Base-by-base conservation (phyloP, 2,888 invertebrate species). In the Clusia tigrina region DNA sequence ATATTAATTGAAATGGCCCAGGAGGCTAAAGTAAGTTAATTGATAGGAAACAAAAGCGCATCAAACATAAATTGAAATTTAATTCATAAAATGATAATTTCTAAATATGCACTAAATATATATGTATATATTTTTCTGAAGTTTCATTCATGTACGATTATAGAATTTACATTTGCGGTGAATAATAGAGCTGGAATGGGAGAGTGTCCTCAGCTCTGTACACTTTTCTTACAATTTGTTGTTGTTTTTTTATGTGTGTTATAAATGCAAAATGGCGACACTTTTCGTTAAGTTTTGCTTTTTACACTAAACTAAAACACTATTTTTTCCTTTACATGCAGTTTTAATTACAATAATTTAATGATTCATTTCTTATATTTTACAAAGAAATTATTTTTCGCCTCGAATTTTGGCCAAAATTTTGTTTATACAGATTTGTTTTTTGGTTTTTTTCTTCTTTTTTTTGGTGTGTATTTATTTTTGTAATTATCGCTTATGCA, bases 331-430 rank as follows among this genome's bases (percentile, higher is more conserved):
- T 48, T n/a, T 42, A 15, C n/a, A 17, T 42, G 42, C 48, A 48
- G 32, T 12, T 32, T 32, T 9, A 32, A 32, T 48, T 48, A 42
- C n/a, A 18, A 20, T 20, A 42, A n/a, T 10, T 6, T 42, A 48
- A 6, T 20, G 5, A 22, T 48, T 48, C 32, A 32, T 48, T 48
- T 20, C 18, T 54, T 24, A 46, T 55, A 58, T 70, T 78, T 80
- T 81, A 81, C 81, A 81, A 81, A 81, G 81, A 81, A 81, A 81
- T 81, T 81, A 81, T 80, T 80, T 75, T 77, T 71, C 69, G 76
- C 74, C 76, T 53, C 59, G 54, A 55, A 32, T 62, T 66, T 62
- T 58, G 53, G 60, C 60, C 60, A 60, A 66, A 57, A 63, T 25
- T 20, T 37, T 15, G 15, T 32, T 38, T 5, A 12, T n/a, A 20